These are phyloP conservation scores for Bubo bubo DNA, from an alignment of 2,113 vertebrate genomes.

Conservation along the genomic window DNA sequence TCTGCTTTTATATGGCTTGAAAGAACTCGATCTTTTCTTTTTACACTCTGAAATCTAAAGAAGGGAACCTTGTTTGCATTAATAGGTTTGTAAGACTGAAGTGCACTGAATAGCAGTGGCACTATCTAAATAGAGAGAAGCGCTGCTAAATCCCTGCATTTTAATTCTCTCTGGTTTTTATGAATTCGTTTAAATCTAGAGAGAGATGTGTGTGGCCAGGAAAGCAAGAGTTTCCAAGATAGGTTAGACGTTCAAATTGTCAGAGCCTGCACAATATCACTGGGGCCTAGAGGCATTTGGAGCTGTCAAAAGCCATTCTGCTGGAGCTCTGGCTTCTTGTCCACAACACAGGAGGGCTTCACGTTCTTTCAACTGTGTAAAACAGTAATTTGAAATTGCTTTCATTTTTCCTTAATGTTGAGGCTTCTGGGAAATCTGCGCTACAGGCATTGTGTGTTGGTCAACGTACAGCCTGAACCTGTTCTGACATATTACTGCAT, in stretches of 20 bases:
- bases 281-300: neutral
- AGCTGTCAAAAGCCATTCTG: neutral
- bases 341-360: neutral
- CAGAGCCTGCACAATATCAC: neutral
- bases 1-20: neutral
- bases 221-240: neutral
- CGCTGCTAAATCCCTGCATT: neutral
- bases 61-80: neutral
- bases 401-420: neutral
- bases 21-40: neutral
- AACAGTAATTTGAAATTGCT: neutral
- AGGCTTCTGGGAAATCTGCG: neutral
- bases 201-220: neutral
- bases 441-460: neutral
- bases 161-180: neutral
- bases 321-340: neutral
- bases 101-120: neutral
- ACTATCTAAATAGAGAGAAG: neutral
- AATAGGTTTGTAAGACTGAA: neutral
- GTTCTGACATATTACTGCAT: neutral
- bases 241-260: neutral
- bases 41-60: neutral
- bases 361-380: neutral
- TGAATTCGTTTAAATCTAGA: neutral
- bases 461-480: neutral